Evolutionary conservation across 1,140 invertebrate genomes (phyloP).

Genomic region (Hermetia illucens): DNA sequence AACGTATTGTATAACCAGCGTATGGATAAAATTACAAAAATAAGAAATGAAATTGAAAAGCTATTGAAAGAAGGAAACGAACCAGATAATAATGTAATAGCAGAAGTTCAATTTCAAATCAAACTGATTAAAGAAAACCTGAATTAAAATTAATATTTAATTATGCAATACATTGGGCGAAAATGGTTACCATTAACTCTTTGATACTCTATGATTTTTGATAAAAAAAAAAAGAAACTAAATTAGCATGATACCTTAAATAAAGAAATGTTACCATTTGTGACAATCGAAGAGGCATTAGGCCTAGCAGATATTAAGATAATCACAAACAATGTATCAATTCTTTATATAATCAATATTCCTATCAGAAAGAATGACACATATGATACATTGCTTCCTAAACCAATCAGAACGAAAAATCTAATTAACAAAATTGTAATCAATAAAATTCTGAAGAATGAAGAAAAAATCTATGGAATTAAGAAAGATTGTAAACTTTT

Average conservation of each 20-base stretch:
- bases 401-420: not conserved
- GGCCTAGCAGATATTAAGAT: not conserved
- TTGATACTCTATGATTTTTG: no score
- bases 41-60: no score
- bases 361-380: not conserved
- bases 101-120: not conserved
- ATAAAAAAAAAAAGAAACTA: no score
- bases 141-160: not conserved
- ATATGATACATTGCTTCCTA: not conserved
- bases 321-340: not conserved
- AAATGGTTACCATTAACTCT: not conserved
- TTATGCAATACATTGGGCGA: not conserved
- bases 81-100: no score
- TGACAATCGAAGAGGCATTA: not conserved
- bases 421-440: not conserved
- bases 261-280: not conserved
- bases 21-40: no score
- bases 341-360: not conserved
- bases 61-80: no score
- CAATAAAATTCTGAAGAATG: not conserved
- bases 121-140: not conserved
- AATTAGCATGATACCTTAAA: not conserved
- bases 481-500: not conserved
- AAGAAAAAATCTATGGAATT: not conserved
- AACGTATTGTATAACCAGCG: no score